These are phyloP conservation scores for Apomyelois bistriatella DNA, from an alignment of 2,888 invertebrate species.

Conservation along the genomic window DNA sequence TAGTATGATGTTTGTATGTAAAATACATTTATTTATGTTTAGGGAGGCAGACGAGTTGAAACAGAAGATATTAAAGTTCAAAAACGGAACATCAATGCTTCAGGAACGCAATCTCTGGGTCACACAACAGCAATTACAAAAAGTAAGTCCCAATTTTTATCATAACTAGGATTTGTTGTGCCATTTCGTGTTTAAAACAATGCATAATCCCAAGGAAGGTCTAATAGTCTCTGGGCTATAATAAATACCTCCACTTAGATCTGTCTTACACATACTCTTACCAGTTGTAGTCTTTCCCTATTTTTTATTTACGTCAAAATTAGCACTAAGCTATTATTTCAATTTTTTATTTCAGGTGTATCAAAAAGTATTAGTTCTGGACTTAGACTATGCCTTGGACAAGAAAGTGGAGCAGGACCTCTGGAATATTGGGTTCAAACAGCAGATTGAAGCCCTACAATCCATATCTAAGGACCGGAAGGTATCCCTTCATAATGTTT, in stretches of 20 bases:
- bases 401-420: slow-evolving; percentile 94
- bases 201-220: too few relatives aligned
- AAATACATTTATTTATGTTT: slow-evolving; percentile 9
- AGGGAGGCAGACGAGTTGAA: slow-evolving; percentile 89
- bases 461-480: slow-evolving; percentile 89
- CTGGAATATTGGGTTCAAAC: slow-evolving; percentile 94
- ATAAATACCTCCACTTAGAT: too few relatives aligned
- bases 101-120: slow-evolving; percentile 68
- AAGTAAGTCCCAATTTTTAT: slow-evolving; percentile 39
- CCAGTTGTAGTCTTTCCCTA: too few relatives aligned
- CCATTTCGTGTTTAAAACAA: too few relatives aligned
- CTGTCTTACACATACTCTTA: too few relatives aligned
- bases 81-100: slow-evolving; percentile 75
- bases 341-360: slow-evolving; percentile 74
- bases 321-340: background rate
- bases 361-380: slow-evolving; percentile 87
- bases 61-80: slow-evolving; percentile 82
- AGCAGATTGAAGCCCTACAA: slow-evolving; percentile 90
- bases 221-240: too few relatives aligned
- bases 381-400: slow-evolving; percentile 92
- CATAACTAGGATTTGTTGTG: too few relatives aligned
- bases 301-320: too few relatives aligned
- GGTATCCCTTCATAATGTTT: slow-evolving; percentile 71
- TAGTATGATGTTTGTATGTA: too few relatives aligned
- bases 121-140: slow-evolving; percentile 70